Evolutionary conservation across 1,140 invertebrate genomes (phyloP).

Genomic region (Cephus cinctus): DNA sequence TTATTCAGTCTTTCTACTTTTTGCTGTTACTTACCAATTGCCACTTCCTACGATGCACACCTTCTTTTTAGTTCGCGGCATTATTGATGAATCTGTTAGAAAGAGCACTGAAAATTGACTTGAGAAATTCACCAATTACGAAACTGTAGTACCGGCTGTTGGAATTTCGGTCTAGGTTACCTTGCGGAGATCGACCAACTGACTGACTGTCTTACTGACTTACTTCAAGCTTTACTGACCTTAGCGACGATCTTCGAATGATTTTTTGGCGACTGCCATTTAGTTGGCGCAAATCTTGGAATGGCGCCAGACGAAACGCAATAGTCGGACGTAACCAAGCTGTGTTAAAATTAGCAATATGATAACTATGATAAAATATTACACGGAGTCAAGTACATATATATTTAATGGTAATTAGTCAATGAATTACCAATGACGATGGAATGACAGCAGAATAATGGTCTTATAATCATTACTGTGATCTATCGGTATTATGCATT

Average conservation of each 20-base stretch:
- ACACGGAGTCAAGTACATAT: too few species aligned
- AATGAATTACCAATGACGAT: too few species aligned
- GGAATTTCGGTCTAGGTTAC: slow-evolving; percentile 18
- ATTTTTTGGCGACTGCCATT: slow-evolving; percentile 35
- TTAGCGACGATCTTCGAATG: slow-evolving; percentile 36
- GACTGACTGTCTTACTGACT: slow-evolving; percentile 38
- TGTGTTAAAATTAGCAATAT: too few species aligned
- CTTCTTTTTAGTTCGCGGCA: slow-evolving; percentile 48
- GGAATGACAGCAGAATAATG: too few species aligned
- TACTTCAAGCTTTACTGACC: slow-evolving; percentile 41
- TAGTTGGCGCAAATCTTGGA: slow-evolving; percentile 43
- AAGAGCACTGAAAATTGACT: too few species aligned
- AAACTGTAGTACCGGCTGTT: too few species aligned
- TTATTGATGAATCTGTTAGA: slow-evolving; percentile 13
- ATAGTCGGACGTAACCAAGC: background rate
- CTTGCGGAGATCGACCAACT: slow-evolving; percentile 26
- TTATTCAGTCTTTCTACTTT: too few species aligned
- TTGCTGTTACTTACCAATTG: slow-evolving; percentile 62
- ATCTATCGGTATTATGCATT: too few species aligned
- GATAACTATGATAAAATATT: too few species aligned
- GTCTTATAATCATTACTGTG: too few species aligned
- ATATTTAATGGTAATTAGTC: too few species aligned
- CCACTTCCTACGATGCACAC: slow-evolving; percentile 70
- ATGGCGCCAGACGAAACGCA: slow-evolving; percentile 32
- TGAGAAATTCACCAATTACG: too few species aligned